Percentiles rank a stretch among this genome's conserved stretches.
Evolutionary conservation across 2,888 invertebrate species (phyloP).

Genomic region (Parelbella ahira): DNA sequence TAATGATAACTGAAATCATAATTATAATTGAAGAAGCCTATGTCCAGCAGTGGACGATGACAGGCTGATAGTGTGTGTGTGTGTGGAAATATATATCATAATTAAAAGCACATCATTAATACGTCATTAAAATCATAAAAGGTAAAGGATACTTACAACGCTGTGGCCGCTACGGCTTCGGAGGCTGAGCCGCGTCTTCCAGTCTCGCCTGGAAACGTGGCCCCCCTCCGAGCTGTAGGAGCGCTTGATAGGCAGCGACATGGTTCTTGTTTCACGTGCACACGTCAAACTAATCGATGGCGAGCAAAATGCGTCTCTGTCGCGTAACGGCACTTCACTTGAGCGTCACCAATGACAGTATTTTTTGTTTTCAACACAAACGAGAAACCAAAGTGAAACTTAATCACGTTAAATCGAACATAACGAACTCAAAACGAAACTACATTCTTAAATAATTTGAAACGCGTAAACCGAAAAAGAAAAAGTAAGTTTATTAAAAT

Average conservation of each 20-base stretch:
- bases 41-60: too few species aligned
- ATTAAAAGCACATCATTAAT: too few species aligned
- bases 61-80: too few species aligned
- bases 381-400: background rate
- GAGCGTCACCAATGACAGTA: conserved; percentile 5
- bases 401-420: too few species aligned
- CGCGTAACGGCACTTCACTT: conserved; percentile 32
- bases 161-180: conserved; percentile 84
- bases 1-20: too few species aligned
- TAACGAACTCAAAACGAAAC: too few species aligned
- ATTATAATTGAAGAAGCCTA: too few species aligned
- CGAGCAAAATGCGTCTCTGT: conserved; percentile 44
- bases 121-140: too few species aligned
- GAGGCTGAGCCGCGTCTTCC: conserved; percentile 87
- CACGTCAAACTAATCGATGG: conserved; percentile 15
- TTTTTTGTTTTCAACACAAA: background rate
- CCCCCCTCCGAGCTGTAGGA: conserved; percentile 84
- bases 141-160: conserved; percentile 62
- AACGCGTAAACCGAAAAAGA: too few species aligned
- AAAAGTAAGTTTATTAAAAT: too few species aligned
- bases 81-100: too few species aligned
- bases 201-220: conserved; percentile 81
- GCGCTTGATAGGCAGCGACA: conserved; percentile 81
- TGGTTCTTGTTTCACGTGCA: conserved; percentile 30
- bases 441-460: too few species aligned